These are phyloP conservation scores for Bugula neritina DNA, from an alignment of 2,888 invertebrate genomes.

Conservation along the genomic window DNA sequence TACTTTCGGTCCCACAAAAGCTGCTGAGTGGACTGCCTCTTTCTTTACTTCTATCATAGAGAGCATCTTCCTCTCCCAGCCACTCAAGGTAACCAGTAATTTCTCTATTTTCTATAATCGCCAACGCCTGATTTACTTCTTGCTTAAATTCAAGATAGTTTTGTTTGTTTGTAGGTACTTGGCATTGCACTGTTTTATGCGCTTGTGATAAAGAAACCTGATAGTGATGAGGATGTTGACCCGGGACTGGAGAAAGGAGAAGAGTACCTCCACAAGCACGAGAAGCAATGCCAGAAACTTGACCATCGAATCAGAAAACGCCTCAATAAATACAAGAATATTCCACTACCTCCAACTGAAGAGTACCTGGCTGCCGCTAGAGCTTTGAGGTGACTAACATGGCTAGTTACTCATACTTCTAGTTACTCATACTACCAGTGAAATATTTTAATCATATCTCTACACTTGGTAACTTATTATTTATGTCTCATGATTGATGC, in stretches of 20 bases:
- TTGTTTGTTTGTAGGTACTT: conserved; percentile 31
- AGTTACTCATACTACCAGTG: no score
- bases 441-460: no score
- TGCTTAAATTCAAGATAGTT: no score
- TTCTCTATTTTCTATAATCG: no score
- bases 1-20: conserved; percentile 30
- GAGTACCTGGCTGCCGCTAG: conserved; percentile 34
- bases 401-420: no score
- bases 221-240: conserved; percentile 32
- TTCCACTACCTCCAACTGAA: conserved; percentile 34
- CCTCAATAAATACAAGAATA: conserved; percentile 31
- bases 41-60: conserved; percentile 31
- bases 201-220: conserved; percentile 37
- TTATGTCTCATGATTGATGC: no score
- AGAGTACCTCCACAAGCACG: conserved; percentile 35
- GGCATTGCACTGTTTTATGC: conserved; percentile 35
- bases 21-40: conserved; percentile 31
- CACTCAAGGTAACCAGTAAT: conserved; percentile 33
- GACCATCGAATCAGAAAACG: conserved; percentile 31
- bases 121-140: no score
- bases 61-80: conserved; percentile 32
- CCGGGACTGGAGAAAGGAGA: conserved; percentile 32
- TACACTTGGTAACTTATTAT: no score
- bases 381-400: conserved; percentile 28
- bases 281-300: conserved; percentile 32